Evolutionary conservation across 2,113 vertebrate genomes (phyloP).

Genomic region (Acinonyx jubatus): DNA sequence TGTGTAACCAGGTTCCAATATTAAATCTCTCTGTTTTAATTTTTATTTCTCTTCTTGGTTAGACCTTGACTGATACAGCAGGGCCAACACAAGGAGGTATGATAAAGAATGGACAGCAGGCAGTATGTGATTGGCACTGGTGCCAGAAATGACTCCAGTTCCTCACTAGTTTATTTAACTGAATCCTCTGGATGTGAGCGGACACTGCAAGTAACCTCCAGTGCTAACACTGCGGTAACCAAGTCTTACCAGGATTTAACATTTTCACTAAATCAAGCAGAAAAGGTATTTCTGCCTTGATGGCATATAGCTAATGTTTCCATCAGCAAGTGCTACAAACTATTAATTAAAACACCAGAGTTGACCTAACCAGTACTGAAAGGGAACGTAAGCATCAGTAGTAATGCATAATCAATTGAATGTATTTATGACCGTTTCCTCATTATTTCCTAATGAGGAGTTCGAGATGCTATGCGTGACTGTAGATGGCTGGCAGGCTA

Average conservation of each 20-base stretch:
- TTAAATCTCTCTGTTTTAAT: background rate
- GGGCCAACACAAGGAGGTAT: background rate
- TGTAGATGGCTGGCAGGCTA: conserved; percentile 9
- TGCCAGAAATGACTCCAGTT: conserved; percentile 12
- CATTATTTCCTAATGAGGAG: conserved; percentile 70
- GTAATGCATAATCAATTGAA: conserved; percentile 66
- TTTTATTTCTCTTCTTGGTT: background rate
- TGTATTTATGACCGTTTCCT: conserved; percentile 65
- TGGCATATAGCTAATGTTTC: conserved; percentile 51
- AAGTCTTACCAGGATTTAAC: conserved; percentile 3
- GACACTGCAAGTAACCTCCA: background rate
- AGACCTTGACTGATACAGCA: background rate
- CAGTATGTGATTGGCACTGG: background rate
- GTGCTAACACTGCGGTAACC: background rate
- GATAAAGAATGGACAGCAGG: background rate
- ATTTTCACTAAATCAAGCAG: conserved; percentile 54
- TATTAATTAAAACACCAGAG: conserved; percentile 60
- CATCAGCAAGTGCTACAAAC: conserved; percentile 34
- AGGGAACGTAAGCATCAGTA: conserved; percentile 52
- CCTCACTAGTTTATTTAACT: background rate
- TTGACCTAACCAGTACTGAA: conserved; percentile 30
- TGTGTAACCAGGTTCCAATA: background rate
- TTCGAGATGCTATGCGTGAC: conserved; percentile 54
- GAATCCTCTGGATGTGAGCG: background rate
- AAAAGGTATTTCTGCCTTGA: conserved; percentile 49